Evolutionary conservation across 2,888 invertebrate species (phyloP).

Genomic region (Arctia plantaginis): DNA sequence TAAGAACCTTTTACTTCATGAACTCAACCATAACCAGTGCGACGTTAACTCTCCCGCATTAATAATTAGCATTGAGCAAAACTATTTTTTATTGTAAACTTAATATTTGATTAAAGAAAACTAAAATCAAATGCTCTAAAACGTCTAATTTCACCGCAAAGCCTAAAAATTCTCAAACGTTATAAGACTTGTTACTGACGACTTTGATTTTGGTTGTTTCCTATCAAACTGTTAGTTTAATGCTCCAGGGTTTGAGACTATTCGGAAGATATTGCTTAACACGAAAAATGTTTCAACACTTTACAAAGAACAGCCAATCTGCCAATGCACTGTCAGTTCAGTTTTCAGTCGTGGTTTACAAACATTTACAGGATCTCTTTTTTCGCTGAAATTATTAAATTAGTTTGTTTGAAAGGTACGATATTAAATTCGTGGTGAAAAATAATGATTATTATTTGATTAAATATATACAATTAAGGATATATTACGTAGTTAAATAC

Average conservation of each 20-base stretch:
- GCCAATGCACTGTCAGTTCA: constrained; percentile 8
- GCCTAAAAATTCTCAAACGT: background rate
- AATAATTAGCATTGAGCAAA: too few species aligned
- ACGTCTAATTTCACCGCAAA: background rate
- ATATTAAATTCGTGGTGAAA: too few species aligned
- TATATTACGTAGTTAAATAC: too few species aligned
- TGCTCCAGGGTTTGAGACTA: constrained; percentile 22
- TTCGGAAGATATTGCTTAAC: constrained; percentile 16
- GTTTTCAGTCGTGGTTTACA: background rate
- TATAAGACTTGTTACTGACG: background rate
- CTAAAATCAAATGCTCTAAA: background rate
- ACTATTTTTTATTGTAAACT: too few species aligned
- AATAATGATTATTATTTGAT: too few species aligned
- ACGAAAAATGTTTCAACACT: background rate
- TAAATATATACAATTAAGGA: too few species aligned
- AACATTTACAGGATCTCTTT: background rate
- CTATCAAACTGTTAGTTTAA: constrained; percentile 8
- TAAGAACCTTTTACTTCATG: background rate
- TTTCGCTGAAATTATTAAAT: background rate
- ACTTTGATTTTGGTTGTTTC: constrained; percentile 8
- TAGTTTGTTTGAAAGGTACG: too few species aligned
- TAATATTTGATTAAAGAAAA: background rate
- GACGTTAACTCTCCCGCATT: too few species aligned
- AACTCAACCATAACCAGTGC: background rate
- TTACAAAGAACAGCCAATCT: constrained; percentile 20